phyloP scores from a whole-genome alignment of 2,797 vertebrate species.

The Otus scops region DNA sequence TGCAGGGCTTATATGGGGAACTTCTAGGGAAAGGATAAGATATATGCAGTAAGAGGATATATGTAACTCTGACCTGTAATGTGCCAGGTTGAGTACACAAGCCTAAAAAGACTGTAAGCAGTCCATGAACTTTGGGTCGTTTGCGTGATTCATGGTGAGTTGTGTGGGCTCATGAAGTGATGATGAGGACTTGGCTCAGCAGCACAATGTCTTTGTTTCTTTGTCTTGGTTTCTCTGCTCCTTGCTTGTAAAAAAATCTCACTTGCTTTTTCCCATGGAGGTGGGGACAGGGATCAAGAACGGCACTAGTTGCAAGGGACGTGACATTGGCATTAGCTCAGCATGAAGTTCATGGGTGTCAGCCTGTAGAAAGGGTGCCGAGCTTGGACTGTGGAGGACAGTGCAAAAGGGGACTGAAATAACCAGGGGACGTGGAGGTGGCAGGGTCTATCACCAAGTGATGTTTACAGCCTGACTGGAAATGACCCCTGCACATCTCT shows the following conservation, averaged over 20 bases:
- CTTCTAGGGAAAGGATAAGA: neutral
- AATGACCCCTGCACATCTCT: neutral
- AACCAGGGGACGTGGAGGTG: neutral
- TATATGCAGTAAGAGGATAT: neutral
- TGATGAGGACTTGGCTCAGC: neutral
- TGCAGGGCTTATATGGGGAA: neutral
- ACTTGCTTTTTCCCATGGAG: neutral
- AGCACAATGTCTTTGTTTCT: neutral
- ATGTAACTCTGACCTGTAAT: neutral
- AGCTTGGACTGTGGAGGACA: neutral
- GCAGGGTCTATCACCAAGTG: neutral
- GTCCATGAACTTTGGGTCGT: too few relatives aligned
- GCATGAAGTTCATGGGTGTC: neutral
- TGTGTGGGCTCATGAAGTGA: neutral
- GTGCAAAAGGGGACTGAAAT: neutral
- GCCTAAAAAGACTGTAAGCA: neutral
- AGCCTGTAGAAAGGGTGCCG: neutral
- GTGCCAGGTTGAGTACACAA: neutral
- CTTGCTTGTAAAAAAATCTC: neutral
- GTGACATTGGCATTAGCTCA: neutral
- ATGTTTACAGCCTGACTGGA: neutral
- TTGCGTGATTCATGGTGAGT: fast-evolving
- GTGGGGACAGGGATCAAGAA: neutral
- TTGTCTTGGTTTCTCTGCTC: neutral
- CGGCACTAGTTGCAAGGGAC: neutral